Conservation (phyloP, 30 jellyfish, hydroid and myxozoan genomes). For the Turritopsis dohrnii region DNA sequence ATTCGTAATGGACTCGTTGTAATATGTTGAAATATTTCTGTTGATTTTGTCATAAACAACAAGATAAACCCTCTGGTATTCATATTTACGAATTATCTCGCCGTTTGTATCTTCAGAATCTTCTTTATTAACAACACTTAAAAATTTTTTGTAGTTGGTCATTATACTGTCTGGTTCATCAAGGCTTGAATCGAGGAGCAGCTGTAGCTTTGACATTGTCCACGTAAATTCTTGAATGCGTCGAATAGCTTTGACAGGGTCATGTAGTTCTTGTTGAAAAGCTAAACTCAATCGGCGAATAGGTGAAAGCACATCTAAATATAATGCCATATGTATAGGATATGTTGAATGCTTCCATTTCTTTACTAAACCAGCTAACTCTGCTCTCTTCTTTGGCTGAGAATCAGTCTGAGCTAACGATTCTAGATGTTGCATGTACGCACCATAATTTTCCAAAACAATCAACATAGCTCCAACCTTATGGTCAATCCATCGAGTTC, state of each 20-base stretch:
- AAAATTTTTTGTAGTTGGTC: neutral
- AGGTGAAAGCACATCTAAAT: slow-evolving; percentile 1
- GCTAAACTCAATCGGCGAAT: slow-evolving; percentile 8
- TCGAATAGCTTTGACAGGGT: neutral
- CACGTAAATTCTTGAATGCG: neutral
- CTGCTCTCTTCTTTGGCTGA: neutral
- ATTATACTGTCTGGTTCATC: neutral
- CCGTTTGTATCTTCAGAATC: neutral
- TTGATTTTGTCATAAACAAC: neutral
- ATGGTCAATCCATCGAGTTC: slow-evolving; percentile 54
- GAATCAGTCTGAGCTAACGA: slow-evolving; percentile 25
- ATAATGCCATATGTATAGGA: slow-evolving; percentile 10
- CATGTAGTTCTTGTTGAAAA: neutral
- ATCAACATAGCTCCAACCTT: slow-evolving; percentile 32
- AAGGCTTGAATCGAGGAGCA: neutral
- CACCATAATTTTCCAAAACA: slow-evolving; percentile 46
- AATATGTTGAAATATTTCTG: neutral
- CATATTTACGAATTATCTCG: neutral
- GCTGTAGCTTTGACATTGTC: neutral
- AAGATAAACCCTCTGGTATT: neutral
- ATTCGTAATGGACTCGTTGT: neutral
- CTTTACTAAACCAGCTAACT: neutral
- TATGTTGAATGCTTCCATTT: neutral
- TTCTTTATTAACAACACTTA: neutral
- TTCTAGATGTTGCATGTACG: slow-evolving; percentile 23